These are phyloP conservation scores for Phrynosoma blainvillii DNA, from an alignment of 2,113 vertebrate genomes.

Conservation along the genomic window DNA sequence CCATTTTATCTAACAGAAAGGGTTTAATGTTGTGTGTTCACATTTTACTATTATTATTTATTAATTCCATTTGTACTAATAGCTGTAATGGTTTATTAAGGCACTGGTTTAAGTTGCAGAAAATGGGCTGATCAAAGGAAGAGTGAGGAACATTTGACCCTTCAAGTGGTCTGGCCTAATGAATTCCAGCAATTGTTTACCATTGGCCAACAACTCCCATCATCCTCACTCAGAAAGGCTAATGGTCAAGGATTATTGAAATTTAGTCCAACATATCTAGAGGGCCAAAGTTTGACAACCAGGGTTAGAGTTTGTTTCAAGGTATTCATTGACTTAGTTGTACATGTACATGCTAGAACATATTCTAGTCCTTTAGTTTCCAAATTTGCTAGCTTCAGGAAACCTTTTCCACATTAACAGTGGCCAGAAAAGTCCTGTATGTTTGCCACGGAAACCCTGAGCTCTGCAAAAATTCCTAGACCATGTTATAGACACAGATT, in stretches of 20 bases:
- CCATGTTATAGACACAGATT: too few species aligned
- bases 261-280: background rate
- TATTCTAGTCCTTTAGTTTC: background rate
- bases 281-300: too few species aligned
- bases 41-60: background rate
- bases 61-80: constrained; percentile 10
- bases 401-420: background rate
- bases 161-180: too few species aligned
- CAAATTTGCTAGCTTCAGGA: background rate
- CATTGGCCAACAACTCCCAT: too few species aligned
- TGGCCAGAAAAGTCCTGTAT: background rate
- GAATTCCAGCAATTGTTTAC: too few species aligned
- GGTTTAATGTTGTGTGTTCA: background rate
- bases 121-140: too few species aligned
- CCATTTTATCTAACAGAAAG: constrained; percentile 9
- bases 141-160: too few species aligned
- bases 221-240: too few species aligned
- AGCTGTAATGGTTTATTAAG: background rate
- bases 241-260: background rate
- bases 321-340: background rate
- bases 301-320: background rate
- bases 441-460: background rate
- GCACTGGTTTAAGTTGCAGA: background rate
- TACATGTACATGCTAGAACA: background rate
- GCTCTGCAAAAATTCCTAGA: background rate